phyloP scores from a whole-genome alignment of 2,888 invertebrate species.

The Drosophila mimica region DNA sequence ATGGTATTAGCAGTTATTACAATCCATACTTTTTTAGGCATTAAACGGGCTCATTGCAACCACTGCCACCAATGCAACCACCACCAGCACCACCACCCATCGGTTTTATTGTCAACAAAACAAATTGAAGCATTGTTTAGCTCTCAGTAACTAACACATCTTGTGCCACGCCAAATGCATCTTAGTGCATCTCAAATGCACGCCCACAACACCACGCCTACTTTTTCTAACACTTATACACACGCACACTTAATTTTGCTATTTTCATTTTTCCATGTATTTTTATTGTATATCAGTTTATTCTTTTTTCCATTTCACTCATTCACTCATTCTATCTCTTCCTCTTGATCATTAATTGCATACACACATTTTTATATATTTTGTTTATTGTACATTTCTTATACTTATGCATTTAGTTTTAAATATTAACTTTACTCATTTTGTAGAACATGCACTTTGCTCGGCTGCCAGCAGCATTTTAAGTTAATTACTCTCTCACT shows the following conservation, averaged over 20 bases:
- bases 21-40: conserved; percentile 84
- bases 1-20: conserved; percentile 84
- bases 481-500: background rate
- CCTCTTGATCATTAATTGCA: background rate
- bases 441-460: background rate
- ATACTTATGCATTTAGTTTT: background rate
- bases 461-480: conserved; percentile 10
- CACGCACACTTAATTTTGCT: background rate
- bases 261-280: background rate
- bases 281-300: conserved; percentile 9
- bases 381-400: background rate
- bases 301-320: background rate
- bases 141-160: conserved; percentile 1
- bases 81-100: conserved; percentile 31
- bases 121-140: conserved; percentile 16
- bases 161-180: conserved; percentile 12
- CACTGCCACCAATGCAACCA: conserved; percentile 15
- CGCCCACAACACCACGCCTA: conserved; percentile 1
- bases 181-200: background rate
- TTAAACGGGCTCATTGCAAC: conserved; percentile 51
- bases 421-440: background rate
- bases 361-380: background rate
- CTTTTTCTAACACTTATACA: background rate
- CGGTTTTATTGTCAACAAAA: conserved; percentile 16
- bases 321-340: background rate